A percentile compares a stretch with the other conserved stretches of the same genome.
Evolutionary conservation across 1,140 invertebrate species (phyloP).

Genomic region (Meteorus sp.): DNA sequence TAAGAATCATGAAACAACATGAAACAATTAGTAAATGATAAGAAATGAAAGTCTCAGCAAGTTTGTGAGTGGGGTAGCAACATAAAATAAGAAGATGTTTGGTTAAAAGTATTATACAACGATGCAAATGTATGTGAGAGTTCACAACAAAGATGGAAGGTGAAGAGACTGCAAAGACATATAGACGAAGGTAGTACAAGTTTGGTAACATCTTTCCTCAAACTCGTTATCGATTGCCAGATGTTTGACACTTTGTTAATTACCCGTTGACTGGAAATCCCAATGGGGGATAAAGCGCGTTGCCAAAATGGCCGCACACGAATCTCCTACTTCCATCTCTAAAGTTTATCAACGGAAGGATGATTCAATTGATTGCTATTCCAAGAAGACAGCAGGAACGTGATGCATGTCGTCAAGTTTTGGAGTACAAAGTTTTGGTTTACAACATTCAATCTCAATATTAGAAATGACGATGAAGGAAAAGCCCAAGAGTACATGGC

Average conservation of each 20-base stretch:
- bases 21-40: no score
- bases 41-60: no score
- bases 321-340: not conserved
- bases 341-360: not conserved
- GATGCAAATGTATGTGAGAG: no score
- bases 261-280: not conserved
- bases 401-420: conserved; percentile 26
- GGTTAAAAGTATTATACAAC: no score
- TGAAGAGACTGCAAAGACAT: no score
- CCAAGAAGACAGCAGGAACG: conserved; percentile 8
- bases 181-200: not conserved
- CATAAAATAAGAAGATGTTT: no score
- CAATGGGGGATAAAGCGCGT: not conserved
- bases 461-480: no score
- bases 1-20: no score
- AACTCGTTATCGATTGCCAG: conserved; percentile 29
- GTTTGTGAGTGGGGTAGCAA: no score
- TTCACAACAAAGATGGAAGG: no score
- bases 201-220: conserved; percentile 17
- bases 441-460: no score
- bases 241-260: conserved; percentile 6
- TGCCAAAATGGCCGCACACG: not conserved
- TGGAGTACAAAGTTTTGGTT: conserved; percentile 31
- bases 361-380: conserved; percentile 40
- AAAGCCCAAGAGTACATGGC: no score